Base-by-base conservation (phyloP, 2,797 vertebrate genomes). In the Lerista edwardsae region DNA sequence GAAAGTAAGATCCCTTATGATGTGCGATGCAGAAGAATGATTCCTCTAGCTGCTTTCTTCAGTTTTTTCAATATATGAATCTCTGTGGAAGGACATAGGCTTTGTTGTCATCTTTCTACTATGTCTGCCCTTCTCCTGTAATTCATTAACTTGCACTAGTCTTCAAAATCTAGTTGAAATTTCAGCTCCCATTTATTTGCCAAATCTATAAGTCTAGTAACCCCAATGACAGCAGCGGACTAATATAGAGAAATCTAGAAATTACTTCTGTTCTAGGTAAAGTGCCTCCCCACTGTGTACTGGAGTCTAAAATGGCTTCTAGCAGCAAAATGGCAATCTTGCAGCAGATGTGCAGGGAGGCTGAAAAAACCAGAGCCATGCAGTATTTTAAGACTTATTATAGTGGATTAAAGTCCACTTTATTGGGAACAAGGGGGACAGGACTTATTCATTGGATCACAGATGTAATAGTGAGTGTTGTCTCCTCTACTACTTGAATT, bases 131-230 rank as follows among this genome's bases (percentile, higher is more conserved):
- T 61, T 61, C 25, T 23, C 59, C 21, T 80, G 11, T 14, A 68
- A 68, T 29, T 31, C 4, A 29, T 25, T 19, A 29, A 44, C 34
- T 29, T 80, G 31, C 8, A 71, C 5, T 34, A 39, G 21, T 29
- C 65, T 11, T 57, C 34, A 59, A 71, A 80, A 55, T 80, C 78
- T 68, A 69, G 31, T 27, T 80, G 44, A 80, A 68, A 69, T 55
- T 69, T 27, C 15, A 55, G 47, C 8, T 41, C 12, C 19, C n/a
- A 80, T 7, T 69, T 68, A 36, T 14, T 27, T 36, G 2, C n/a
- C 29, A 47, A 51, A 79, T 47, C 41, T 23, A 67, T 76, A 36
- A 31, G 23, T 75, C 65, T 23, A 47, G 27, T 65, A 79, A 59
- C 21, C 34, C 27, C 36, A 23, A 61, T 68, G 12, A 15, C 3